Base-by-base conservation (phyloP, 2,797 vertebrate genomes). In the Labeo calbasu region DNA sequence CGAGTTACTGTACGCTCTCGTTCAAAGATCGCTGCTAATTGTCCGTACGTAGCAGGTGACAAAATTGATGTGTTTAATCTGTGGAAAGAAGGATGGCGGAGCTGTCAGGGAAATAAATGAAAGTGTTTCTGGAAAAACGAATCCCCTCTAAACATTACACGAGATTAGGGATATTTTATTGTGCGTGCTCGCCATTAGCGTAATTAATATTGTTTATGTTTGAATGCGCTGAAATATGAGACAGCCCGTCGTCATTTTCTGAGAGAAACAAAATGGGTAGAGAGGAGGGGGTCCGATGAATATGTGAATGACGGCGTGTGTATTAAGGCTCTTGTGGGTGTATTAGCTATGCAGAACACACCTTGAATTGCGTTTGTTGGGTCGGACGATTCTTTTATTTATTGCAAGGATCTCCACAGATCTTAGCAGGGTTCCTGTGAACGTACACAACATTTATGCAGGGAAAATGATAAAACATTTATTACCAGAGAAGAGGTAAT, bases 401-500 rank as follows among this genome's bases (percentile, higher is more conserved):
- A 96, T 96, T 94, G 94, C 93, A 90, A 95, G 93, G 92, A 92
- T 95, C 95, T 96, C 92, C 92, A 96, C 94, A 96, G 96, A 96
- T 97, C 96, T 95, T 96, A 94, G 94, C 92, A 94, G 95, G 95
- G 95, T 95, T 95, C 93, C 92, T 93, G 93, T 94, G 93, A 96
- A 97, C 96, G 95, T 97, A 96, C 96, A 95, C 94, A 97, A 96
- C 96, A 97, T 97, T 97, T 98, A 99, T 97, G 96, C 96, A 96
- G 95, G 95, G 95, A 95, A 97, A 97, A 98, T 97, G 95, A 98
- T 99, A 97, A 99, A 99, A 98, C 97, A 98, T 99, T 98, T 98
- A 99, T 98, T 98, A 98, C 96, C 95, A 96, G 96, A 97, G 96
- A 97, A 96, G 96, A 96, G 96, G 95, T 97, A 97, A 97, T 98